Evolutionary conservation across 2,113 vertebrate species (phyloP), one percentile per base, ranked within the genome.

Genomic region (Pluvialis apricaria): DNA sequence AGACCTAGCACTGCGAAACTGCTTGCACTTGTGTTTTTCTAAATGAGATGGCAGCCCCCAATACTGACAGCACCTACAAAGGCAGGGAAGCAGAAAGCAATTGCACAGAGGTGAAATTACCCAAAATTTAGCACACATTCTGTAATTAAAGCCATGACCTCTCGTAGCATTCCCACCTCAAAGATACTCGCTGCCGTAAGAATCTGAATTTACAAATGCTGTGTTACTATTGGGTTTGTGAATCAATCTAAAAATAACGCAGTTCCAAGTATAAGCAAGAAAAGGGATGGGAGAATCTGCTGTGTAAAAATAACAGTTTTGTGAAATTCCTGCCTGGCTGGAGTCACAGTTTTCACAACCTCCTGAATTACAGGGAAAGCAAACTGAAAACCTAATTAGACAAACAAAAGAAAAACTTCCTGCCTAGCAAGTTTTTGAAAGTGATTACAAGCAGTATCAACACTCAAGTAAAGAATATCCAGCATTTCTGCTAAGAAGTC

Each of bases 361-460:
- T 51, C 54, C 42, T 77, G n/a, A 86, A 61, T 34, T 38, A 86
- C 44, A 57, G 36, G 34, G 64, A 55, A 90, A 86, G 95, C 91
- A 95, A 95, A 95, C 76, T 70, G 80, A 79, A 94, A 85, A 77
- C 75, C 64, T 82, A 25, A 91, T 66, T 69, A 85, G 68, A 80
- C 75, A 89, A 90, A 91, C 13, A 72, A 26, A 81, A 73, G 65
- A 28, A n/a, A 93, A 96, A 77, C 79, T 96, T 97, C 95, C 76
- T 76, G 89, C 76, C 79, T 24, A 82, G 64, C 75, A 34, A 92
- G 90, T 75, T 97, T 64, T 28, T 44, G 83, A 42, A 84, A 83
- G 65, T 4, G 3, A 77, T 62, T 71, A 82, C 49, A 54, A 73
- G 54, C 20, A 90, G n/a, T 32, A 69, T 24, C 26, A 9, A 25